phyloP scores from a whole-genome alignment of 2,113 vertebrate genomes.

The Cepphus grylle region DNA sequence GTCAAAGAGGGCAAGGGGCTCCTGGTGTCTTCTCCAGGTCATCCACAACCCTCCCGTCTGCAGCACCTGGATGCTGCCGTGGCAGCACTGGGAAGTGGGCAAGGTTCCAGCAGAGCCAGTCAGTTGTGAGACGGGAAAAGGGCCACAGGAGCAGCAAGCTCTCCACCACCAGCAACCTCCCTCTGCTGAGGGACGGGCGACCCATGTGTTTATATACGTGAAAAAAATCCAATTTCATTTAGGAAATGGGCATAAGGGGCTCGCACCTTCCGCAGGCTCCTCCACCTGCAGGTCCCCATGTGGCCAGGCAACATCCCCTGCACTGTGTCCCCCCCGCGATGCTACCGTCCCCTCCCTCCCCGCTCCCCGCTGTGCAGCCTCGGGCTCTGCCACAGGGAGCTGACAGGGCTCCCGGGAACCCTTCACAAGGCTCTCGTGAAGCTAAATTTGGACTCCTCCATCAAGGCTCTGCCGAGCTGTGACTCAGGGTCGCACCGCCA shows the following conservation, averaged over 20 bases:
- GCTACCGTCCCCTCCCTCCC: background rate
- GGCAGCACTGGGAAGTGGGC: background rate
- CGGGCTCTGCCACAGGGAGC: background rate
- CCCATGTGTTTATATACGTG: background rate
- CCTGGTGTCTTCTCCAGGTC: background rate
- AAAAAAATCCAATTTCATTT: background rate
- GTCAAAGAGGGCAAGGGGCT: background rate
- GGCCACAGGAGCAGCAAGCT: background rate
- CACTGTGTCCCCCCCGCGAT: rapidly evolving
- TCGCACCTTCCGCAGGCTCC: background rate
- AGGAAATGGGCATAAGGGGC: background rate
- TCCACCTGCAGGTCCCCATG: background rate
- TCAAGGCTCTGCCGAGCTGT: background rate
- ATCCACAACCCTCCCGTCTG: background rate
- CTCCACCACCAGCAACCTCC: background rate
- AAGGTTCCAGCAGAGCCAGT: background rate
- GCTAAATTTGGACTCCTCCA: background rate
- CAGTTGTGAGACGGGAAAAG: background rate
- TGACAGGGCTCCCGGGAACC: background rate
- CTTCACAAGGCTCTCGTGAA: too few species aligned
- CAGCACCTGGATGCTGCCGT: rapidly evolving
- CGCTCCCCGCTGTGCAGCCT: background rate
- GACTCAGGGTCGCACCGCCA: background rate
- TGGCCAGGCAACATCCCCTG: background rate
- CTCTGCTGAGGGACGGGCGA: background rate